Base-by-base conservation (phyloP, 2,888 invertebrate species). In the Drosophila heteroneura region DNA sequence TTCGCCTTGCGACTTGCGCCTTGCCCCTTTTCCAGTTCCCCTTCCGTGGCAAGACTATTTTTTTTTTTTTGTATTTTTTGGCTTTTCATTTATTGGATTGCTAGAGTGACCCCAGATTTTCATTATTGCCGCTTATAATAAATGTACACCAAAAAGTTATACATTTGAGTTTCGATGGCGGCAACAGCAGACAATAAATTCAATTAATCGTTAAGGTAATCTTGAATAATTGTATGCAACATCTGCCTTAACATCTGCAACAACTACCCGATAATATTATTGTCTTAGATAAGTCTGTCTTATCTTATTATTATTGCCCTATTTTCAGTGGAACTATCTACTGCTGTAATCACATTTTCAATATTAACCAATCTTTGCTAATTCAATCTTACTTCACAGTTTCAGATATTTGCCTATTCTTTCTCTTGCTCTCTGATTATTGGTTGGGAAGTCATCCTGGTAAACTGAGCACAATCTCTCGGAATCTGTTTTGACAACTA, bases 41-140 rank as follows among this genome's bases (percentile, higher is more conserved):
- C 41, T 5, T 70, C 37, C 30, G 41, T 70, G 47, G 70, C 39
- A 47, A 37, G 47, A 32, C 53, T 56, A 49, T 41, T 61, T 47
- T 9, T 32, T 32, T 35, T 62, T 39, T 61, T 41, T 51, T 60
- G 60, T 60, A 56, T 64, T 52, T 68, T 54, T 63, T 70, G 62
- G 82, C 84, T 77, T 84, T 74, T 78, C 86, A 85, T 85, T 90
- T 79, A 89, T 89, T 81, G 89, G 91, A 86, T 89, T 85, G 79
- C 62, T 53, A 33, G 62, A 64, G 71, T 82, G 91, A 89, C 85
- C 85, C 76, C 87, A 81, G 87, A 90, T 90, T 85, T 83, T 71
- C 66, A 39, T 59, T 61, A 56, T 51, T 33, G 64, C 28, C 52
- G 37, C 64, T 71, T 70, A 69, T 67, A 62, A 75, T 67, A 67